Conservation (phyloP, 2,888 invertebrate genomes). For the Caenorhabditis sp. region DNA sequence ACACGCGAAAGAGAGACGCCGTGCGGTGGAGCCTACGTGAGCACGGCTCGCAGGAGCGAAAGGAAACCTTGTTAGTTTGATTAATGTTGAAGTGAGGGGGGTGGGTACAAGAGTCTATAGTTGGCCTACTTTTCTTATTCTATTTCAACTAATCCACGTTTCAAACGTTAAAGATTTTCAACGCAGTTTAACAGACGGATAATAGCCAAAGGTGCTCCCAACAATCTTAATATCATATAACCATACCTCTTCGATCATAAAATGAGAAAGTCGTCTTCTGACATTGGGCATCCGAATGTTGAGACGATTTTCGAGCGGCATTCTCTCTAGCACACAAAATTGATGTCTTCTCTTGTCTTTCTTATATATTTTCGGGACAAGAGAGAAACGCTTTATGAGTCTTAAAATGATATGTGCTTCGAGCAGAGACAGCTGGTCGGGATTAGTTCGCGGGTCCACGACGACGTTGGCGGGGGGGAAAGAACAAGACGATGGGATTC, state of each 20-base stretch:
- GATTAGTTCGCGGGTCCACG: constrained; percentile 14
- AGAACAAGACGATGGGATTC: background rate
- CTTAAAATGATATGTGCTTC: no score
- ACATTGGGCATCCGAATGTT: constrained; percentile 57
- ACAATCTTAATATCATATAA: background rate
- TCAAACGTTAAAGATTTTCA: no score
- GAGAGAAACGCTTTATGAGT: no score
- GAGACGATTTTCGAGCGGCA: constrained; percentile 50
- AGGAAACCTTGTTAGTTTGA: no score
- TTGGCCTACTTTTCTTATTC: no score
- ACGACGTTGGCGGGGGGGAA: background rate
- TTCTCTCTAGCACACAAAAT: background rate
- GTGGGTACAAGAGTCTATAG: no score
- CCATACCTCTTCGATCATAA: constrained; percentile 57
- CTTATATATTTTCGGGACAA: background rate
- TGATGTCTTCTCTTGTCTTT: background rate
- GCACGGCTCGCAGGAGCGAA: no score
- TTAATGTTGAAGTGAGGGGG: no score
- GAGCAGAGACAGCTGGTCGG: constrained; percentile 42
- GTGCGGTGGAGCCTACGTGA: no score
- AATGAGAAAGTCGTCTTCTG: constrained; percentile 50
- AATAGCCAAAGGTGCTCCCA: background rate
- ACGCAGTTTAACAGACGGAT: background rate
- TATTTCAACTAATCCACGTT: no score
- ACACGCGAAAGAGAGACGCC: no score